Conservation (phyloP, 2,888 invertebrate species). For the Uloborus plumipes region DNA sequence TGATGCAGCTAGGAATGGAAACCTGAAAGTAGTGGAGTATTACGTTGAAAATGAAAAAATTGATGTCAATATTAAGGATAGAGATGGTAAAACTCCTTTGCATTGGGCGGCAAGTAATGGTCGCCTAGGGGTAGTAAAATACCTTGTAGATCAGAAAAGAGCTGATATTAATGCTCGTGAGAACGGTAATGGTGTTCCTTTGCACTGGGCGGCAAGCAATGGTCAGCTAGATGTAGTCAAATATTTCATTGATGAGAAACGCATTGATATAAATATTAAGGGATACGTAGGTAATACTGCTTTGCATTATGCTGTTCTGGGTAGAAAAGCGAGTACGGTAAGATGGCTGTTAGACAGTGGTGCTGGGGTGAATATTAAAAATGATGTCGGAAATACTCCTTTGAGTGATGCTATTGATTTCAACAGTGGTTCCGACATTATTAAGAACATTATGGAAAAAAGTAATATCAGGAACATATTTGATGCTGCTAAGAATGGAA, state of each 20-base stretch:
- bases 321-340: too few species aligned
- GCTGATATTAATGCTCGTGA: background rate
- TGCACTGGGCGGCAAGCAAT: background rate
- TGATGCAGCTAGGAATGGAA: background rate
- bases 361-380: background rate
- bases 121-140: background rate
- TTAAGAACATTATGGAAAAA: background rate
- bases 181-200: background rate
- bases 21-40: background rate
- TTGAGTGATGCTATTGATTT: background rate
- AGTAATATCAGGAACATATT: too few species aligned
- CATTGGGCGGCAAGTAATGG: conserved; percentile 7
- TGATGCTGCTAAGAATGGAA: background rate
- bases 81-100: background rate
- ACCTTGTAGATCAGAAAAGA: background rate
- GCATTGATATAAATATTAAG: background rate
- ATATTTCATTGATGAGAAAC: background rate
- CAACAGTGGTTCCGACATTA: background rate
- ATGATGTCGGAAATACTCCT: background rate
- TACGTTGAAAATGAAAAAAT: background rate
- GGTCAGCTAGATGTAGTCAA: background rate
- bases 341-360: too few species aligned
- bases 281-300: too few species aligned
- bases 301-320: too few species aligned
- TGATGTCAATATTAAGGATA: background rate